phyloP scores from a whole-genome alignment of 1,140 invertebrate genomes.

The Tetramorium alpestre region DNA sequence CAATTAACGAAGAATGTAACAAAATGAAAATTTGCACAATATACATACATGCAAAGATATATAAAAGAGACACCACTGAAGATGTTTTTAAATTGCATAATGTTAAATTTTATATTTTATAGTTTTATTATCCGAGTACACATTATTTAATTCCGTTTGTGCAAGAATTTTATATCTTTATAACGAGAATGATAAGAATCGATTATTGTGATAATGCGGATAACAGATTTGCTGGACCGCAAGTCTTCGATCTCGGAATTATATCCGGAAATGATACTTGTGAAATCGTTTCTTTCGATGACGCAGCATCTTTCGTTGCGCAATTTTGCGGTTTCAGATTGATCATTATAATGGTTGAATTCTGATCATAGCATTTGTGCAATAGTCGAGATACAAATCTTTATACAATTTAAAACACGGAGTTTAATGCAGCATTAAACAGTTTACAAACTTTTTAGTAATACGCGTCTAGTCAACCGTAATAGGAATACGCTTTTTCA shows the following conservation, averaged over 20 bases:
- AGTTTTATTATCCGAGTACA: neutral
- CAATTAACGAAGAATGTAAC: neutral
- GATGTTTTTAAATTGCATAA: neutral
- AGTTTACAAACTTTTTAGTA: neutral
- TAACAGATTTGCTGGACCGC: constrained; percentile 36
- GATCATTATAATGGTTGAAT: neutral
- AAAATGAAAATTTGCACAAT: neutral
- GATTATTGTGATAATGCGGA: constrained; percentile 31
- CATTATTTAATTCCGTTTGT: neutral
- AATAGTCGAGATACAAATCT: neutral
- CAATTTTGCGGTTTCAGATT: constrained; percentile 7
- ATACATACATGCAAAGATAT: neutral
- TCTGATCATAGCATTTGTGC: neutral
- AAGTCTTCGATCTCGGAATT: constrained; percentile 24
- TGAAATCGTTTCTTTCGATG: constrained; percentile 39
- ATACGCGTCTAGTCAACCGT: neutral
- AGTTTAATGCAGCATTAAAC: neutral
- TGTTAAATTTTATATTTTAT: neutral
- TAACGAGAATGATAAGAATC: neutral
- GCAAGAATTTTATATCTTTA: constrained; percentile 11
- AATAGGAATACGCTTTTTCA: neutral
- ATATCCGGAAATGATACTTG: constrained; percentile 17
- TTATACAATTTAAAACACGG: neutral
- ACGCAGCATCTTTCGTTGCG: neutral
- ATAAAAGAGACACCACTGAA: neutral